These are phyloP conservation scores for Caenorhabditis latens DNA, from an alignment of 1,140 invertebrate species.

Conservation along the genomic window DNA sequence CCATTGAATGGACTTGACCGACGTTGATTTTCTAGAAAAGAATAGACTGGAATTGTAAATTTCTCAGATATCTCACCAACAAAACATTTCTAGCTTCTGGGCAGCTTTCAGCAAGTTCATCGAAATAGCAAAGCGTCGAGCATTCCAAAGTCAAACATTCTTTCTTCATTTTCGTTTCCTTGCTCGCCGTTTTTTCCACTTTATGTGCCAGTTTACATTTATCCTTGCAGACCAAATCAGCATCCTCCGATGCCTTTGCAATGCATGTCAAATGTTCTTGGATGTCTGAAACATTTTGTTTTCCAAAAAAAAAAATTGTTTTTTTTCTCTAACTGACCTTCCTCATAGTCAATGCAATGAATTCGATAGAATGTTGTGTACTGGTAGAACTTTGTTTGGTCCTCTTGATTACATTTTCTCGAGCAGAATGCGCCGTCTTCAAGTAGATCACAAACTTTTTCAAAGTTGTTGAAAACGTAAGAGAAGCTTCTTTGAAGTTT, in stretches of 20 bases:
- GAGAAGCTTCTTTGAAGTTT: slow-evolving; percentile 64
- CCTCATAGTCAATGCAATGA: slow-evolving; percentile 74
- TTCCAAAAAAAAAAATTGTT: not conserved
- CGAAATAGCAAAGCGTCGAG: slow-evolving; percentile 73
- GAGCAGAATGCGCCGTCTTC: slow-evolving; percentile 70
- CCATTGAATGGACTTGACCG: slow-evolving; percentile 59
- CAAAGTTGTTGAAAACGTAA: slow-evolving; percentile 64
- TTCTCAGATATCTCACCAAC: slow-evolving; percentile 64
- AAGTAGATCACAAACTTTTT: slow-evolving; percentile 70
- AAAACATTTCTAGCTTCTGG: slow-evolving; percentile 69
- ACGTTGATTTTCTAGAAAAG: slow-evolving; percentile 63
- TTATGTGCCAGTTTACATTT: slow-evolving; percentile 62
- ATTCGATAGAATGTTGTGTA: slow-evolving; percentile 75
- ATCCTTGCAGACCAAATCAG: slow-evolving; percentile 59
- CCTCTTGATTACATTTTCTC: slow-evolving; percentile 67
- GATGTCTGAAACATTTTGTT: slow-evolving; percentile 65
- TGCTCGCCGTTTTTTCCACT: slow-evolving; percentile 66
- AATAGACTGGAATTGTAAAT: not conserved
- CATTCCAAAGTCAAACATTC: slow-evolving; percentile 74
- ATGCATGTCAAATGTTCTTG: slow-evolving; percentile 71
- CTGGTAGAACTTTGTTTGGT: slow-evolving; percentile 71
- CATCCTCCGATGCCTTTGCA: slow-evolving; percentile 63
- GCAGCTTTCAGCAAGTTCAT: slow-evolving; percentile 69
- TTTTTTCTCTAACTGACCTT: slow-evolving; percentile 60
- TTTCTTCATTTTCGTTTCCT: slow-evolving; percentile 71